Percentiles rank a stretch among this genome's conserved stretches.
These are phyloP conservation scores for Acanthurus lineatus DNA, from an alignment of 2,797 vertebrate species.

Conservation along the genomic window DNA sequence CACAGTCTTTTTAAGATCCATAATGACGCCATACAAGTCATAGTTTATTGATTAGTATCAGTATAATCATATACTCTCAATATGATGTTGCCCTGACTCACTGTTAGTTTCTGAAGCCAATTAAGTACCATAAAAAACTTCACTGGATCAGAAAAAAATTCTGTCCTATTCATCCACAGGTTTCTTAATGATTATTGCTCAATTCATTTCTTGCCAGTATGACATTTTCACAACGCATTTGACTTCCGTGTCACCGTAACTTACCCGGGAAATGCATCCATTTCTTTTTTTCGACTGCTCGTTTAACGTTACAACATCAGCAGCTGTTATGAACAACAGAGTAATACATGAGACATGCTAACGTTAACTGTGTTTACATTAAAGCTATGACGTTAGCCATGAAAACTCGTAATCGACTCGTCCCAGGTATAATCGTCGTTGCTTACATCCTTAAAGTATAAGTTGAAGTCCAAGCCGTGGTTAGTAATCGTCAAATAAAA, in stretches of 20 bases:
- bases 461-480: accelerated
- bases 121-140: too few species aligned
- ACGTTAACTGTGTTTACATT: neutral
- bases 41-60: too few species aligned
- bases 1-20: neutral
- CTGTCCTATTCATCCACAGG: too few species aligned
- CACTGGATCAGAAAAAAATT: neutral
- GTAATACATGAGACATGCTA: neutral
- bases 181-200: neutral
- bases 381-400: too few species aligned
- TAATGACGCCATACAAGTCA: too few species aligned
- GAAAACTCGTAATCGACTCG: too few species aligned
- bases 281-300: neutral
- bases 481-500: neutral
- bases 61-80: too few species aligned
- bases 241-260: neutral
- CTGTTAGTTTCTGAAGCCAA: neutral
- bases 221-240: neutral
- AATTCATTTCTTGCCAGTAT: too few species aligned
- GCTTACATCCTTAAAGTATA: too few species aligned
- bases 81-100: neutral
- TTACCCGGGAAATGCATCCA: conserved; percentile 34
- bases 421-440: neutral
- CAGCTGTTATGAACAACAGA: neutral
- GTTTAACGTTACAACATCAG: accelerated